These are phyloP conservation scores for Stomatorhinus ivindoensis DNA, from an alignment of 2,113 vertebrate species.

Conservation along the genomic window DNA sequence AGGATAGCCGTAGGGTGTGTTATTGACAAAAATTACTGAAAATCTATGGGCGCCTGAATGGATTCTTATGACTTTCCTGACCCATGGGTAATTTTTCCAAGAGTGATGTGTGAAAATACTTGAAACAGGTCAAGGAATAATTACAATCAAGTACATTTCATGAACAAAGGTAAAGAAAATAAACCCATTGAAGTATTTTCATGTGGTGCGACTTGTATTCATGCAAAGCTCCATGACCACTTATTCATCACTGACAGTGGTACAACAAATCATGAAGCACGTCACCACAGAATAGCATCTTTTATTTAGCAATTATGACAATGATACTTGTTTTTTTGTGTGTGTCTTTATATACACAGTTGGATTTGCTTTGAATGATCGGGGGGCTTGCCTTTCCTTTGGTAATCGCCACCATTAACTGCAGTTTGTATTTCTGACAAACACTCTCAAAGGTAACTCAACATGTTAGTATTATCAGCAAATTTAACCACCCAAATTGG, in stretches of 20 bases:
- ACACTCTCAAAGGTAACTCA: background rate
- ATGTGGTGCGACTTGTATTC: background rate
- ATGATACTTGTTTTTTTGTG: background rate
- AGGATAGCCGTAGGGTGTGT: background rate
- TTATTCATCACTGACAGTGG: background rate
- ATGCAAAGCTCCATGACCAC: background rate
- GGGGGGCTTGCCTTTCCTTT: constrained; percentile 1
- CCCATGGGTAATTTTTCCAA: background rate
- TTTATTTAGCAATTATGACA: background rate
- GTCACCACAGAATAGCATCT: background rate
- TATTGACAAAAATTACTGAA: background rate
- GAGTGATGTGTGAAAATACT: background rate
- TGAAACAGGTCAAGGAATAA: background rate
- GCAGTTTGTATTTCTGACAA: background rate
- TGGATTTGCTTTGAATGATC: background rate
- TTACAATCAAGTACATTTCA: background rate
- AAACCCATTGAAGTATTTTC: background rate
- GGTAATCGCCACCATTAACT: background rate
- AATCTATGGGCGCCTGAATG: background rate
- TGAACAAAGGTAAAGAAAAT: background rate
- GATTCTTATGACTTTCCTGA: background rate
- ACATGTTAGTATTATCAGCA: background rate
- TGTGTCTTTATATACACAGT: background rate
- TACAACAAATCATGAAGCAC: background rate
- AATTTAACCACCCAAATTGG: background rate